These are phyloP conservation scores for Sylvilagus bachmani DNA, from an alignment of 2,113 vertebrate species.

Conservation along the genomic window DNA sequence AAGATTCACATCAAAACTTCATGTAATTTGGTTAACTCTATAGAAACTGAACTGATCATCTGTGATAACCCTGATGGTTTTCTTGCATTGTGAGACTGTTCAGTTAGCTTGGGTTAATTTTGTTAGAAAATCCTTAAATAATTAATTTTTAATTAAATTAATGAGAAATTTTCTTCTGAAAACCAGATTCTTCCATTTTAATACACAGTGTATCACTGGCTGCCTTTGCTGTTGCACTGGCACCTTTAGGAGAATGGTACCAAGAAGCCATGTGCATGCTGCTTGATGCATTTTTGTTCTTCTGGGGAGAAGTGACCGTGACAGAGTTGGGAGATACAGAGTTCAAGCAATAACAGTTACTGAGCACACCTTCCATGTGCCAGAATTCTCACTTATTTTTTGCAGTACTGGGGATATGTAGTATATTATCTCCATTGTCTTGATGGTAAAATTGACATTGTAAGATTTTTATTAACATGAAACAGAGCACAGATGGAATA, in stretches of 20 bases:
- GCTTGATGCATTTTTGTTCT: background rate
- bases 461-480: background rate
- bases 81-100: slow-evolving; percentile 52
- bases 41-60: slow-evolving; percentile 43
- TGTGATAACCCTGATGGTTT: slow-evolving; percentile 52
- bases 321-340: too few relatives aligned
- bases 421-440: background rate
- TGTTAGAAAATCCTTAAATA: slow-evolving; percentile 48
- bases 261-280: background rate
- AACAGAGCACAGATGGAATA: background rate
- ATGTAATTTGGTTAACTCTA: slow-evolving; percentile 49
- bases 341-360: background rate
- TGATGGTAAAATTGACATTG: slow-evolving; percentile 29
- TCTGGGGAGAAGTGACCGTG: background rate
- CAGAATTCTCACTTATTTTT: slow-evolving; percentile 27
- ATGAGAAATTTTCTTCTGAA: slow-evolving; percentile 52
- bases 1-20: slow-evolving; percentile 51
- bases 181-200: slow-evolving; percentile 48
- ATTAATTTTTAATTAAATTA: slow-evolving; percentile 68
- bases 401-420: too few relatives aligned
- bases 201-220: background rate
- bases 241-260: background rate
- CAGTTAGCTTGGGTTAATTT: slow-evolving; percentile 62
- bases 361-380: background rate
- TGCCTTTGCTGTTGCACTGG: background rate